phyloP scores from a whole-genome alignment of 37 sponge, comb jelly and placozoan genomes.

The Aplysina aerophoba region DNA sequence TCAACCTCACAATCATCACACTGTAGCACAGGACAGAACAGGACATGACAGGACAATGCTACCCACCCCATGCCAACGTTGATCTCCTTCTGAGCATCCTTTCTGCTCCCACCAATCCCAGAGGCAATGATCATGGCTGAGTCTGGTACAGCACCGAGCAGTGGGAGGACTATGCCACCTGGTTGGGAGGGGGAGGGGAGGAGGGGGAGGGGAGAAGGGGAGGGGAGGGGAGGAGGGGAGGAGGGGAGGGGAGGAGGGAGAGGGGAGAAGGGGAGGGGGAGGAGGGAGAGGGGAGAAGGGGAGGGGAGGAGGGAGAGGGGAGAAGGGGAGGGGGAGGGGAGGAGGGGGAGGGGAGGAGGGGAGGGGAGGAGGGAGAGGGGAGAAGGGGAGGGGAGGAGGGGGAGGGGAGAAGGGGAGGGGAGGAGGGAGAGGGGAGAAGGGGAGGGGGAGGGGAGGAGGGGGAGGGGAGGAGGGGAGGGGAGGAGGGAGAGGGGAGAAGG shows the following conservation, averaged over 20 bases:
- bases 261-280: not conserved
- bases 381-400: not conserved
- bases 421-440: not conserved
- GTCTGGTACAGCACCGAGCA: conserved; percentile 95
- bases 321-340: not conserved
- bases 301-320: not conserved
- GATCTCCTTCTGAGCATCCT: conserved; percentile 79
- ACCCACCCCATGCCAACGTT: conserved; percentile 95
- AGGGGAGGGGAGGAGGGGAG: not conserved
- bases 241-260: too few species aligned
- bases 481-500: not conserved
- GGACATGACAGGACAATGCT: too few species aligned
- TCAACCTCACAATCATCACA: not conserved
- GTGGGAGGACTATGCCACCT: conserved; percentile 85
- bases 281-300: not conserved
- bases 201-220: not conserved
- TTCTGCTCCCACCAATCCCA: conserved; percentile 68
- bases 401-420: not conserved
- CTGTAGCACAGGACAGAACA: too few species aligned
- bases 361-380: not conserved
- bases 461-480: not conserved
- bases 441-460: not conserved
- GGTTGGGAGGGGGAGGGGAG: not conserved
- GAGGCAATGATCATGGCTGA: conserved; percentile 91
- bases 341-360: not conserved